Base-by-base conservation (phyloP, 2,113 vertebrate genomes). In the Emydocephalus ijimae region DNA sequence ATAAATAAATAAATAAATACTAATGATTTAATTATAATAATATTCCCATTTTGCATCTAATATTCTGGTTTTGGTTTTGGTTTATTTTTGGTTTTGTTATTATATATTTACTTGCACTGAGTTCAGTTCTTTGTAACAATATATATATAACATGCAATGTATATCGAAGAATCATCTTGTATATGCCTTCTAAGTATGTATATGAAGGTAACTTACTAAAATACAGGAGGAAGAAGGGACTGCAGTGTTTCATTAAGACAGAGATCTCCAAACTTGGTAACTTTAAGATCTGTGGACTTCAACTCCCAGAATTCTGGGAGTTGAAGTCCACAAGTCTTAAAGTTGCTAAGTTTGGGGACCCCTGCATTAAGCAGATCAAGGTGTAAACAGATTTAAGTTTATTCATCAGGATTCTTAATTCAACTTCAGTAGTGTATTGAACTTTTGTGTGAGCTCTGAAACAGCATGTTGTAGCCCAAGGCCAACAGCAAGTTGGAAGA, bases 1-100 rank as follows among this genome's bases (percentile, higher is more conserved):
- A 56, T 11, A 61, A 59, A 26, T 2, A 59, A 59, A 59, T 10
- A 59, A 59, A 59, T 59, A 59, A 24, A 89, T 24, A 64, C 3
- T 45, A 45, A 45, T 48, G 6, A 15, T 90, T 92, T 85, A 87
- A 87, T 81, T 87, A 86, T 93, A 95, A 90, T 64, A 92, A 61
- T 18, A 15, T 1, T 6, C 1, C 5, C 12, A 15, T n/a, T 69
- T 34, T 69, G 11, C 10, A 64, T 64, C 4, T 64, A n/a, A 69
- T 69, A 69, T 69, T 69, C 64, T 69, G 29, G n/a, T n/a, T n/a
- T n/a, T n/a, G n/a, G n/a, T n/a, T n/a, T n/a, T n/a, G n/a, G n/a
- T n/a, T n/a, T n/a, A n/a, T n/a, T n/a, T 5, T 69, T 69, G 4
- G 29, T 34, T n/a, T 69, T n/a, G 4, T 69, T 69, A 69, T 69